Evolutionary conservation across 1,140 invertebrate species (phyloP), one percentile per base, ranked within the genome.

Genomic region (Nasonia longicornis): DNA sequence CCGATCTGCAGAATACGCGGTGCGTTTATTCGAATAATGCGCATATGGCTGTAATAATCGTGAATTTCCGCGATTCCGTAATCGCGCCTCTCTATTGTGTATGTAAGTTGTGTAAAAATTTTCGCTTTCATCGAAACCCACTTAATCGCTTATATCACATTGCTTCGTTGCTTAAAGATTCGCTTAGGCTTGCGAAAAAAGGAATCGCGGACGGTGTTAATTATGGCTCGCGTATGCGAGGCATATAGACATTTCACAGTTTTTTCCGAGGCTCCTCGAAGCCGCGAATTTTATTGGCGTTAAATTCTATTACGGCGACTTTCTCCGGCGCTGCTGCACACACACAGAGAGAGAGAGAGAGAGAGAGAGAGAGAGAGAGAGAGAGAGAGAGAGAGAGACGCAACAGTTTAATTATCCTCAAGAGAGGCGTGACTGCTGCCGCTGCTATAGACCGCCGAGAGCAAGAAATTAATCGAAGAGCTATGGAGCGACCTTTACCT

Each of bases 401-500:
- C 52, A 75, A 75, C 48, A 29, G 52, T 16, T 31, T 31, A 58
- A 75, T 75, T 75, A 75, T 31, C 29, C 26, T 0, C 12, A 1
- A 7, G 26, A n/a, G 71, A 22, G 38, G 42, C n/a, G 14, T 38
- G 29, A 26, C 69, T 7, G 2, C 31, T 26, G 38, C 38, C 0
- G 31, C 31, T 35, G 31, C 31, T 45, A 10, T 48, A 48, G 2
- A 11, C 0, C 4, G 58, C 20, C 20, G 38, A 11, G 63, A 76
- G 74, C 74, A 76, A 76, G 48, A 66, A 76, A 66, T 76, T 66
- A 38, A 76, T 76, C 58, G 16, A 74, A 74, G 48, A 31, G 48
- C 45, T 74, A 12, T 6, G 20, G 35, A 38, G 22, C 35, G 63
- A 76, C 74, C 74, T 76, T 76, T 76, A 76, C 74, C 74, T 76